phyloP scores from a whole-genome alignment of 2,888 invertebrate genomes.

The Phaonia tiefii region DNA sequence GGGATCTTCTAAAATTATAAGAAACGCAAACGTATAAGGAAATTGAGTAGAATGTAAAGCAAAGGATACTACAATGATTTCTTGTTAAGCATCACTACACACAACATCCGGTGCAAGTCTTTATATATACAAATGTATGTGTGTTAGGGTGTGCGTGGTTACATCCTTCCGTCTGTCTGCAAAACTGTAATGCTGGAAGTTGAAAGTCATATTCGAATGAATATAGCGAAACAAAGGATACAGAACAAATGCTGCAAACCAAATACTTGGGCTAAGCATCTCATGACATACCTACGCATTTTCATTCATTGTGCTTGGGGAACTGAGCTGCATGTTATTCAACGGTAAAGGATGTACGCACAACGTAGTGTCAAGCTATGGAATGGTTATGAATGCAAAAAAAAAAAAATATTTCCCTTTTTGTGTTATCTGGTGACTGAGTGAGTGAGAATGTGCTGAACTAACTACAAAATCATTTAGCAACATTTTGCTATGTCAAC shows the following conservation, averaged over 20 bases:
- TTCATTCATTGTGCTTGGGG: not conserved
- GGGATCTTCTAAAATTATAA: slow-evolving; percentile 21
- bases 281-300: slow-evolving; percentile 26
- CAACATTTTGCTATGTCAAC: slow-evolving; percentile 55
- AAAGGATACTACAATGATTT: not conserved
- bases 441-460: slow-evolving; percentile 30
- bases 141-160: not conserved
- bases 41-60: not conserved
- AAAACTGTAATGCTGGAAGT: not conserved
- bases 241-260: not conserved
- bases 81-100: not conserved
- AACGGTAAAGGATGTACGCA: not conserved
- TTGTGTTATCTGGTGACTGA: not conserved
- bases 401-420: too few species aligned
- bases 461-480: slow-evolving; percentile 41
- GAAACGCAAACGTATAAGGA: not conserved
- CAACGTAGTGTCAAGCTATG: too few species aligned
- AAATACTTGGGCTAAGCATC: not conserved
- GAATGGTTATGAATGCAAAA: not conserved
- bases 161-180: not conserved
- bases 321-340: not conserved
- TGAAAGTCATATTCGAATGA: slow-evolving; percentile 10
- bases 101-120: not conserved
- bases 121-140: not conserved
- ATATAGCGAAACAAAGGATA: not conserved